These are phyloP conservation scores for Ochlodes sylvanus DNA, from an alignment of 2,888 invertebrate species.

Conservation along the genomic window DNA sequence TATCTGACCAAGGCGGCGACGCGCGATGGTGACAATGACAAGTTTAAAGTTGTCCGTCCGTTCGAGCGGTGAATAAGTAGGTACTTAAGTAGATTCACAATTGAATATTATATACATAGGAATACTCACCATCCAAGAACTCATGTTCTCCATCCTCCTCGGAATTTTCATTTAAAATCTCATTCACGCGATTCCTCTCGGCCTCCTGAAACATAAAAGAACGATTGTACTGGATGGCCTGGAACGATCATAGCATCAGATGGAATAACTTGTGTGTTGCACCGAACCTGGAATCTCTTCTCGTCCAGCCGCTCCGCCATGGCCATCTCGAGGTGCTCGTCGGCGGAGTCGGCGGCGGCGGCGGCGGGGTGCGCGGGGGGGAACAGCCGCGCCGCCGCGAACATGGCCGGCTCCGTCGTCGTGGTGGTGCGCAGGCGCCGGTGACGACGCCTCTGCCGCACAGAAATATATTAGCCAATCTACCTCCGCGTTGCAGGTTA, in stretches of 20 bases:
- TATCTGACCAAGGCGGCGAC: no score
- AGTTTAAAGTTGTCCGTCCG: no score
- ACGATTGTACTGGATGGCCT: no score
- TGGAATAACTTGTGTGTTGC: no score
- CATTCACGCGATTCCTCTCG: slow-evolving; percentile 69
- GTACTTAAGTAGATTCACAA: no score
- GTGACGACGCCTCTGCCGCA: slow-evolving; percentile 63
- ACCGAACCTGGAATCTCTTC: slow-evolving; percentile 66
- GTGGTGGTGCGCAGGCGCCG: slow-evolving; percentile 67
- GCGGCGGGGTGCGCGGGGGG: slow-evolving; percentile 39
- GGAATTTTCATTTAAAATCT: slow-evolving; percentile 58
- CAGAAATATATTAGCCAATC: background rate
- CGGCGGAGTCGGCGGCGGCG: slow-evolving; percentile 44
- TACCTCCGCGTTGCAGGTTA: no score
- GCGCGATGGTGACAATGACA: no score
- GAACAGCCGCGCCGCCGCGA: slow-evolving; percentile 47
- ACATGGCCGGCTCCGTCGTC: slow-evolving; percentile 50
- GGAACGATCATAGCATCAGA: no score
- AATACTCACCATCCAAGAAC: slow-evolving; percentile 62
- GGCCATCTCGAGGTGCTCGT: slow-evolving; percentile 70
- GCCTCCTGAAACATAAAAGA: slow-evolving; percentile 57
- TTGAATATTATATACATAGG: background rate
- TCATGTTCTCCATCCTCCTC: slow-evolving; percentile 59
- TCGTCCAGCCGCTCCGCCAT: slow-evolving; percentile 74
- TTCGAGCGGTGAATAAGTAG: no score